Percentiles rank a stretch among this genome's conserved stretches.
phyloP scores from a whole-genome alignment of 2,113 vertebrate genomes.

The Pelodiscus sinensis region DNA sequence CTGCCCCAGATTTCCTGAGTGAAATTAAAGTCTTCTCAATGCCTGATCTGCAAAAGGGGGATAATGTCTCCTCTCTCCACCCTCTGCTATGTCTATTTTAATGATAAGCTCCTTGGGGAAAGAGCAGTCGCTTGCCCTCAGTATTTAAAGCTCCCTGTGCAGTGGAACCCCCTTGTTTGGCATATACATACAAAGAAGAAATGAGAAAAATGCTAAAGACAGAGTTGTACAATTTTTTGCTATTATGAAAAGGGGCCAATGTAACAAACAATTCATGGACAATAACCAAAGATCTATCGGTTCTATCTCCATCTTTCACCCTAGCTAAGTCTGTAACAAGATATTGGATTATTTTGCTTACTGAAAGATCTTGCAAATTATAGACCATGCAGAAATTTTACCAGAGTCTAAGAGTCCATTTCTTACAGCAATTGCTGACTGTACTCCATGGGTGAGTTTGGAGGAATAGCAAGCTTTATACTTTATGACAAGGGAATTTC shows the following conservation, averaged over 20 bases:
- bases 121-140: not conserved
- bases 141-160: not conserved
- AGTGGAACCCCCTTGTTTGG: not conserved
- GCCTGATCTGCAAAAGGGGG: not conserved
- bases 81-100: not conserved
- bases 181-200: not conserved
- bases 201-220: not conserved
- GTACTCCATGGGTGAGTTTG: not conserved
- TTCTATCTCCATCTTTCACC: not conserved
- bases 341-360: not conserved
- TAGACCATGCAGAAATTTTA: not conserved
- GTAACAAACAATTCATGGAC: not conserved
- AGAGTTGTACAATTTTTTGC: not conserved
- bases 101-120: rapidly evolving
- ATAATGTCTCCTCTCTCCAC: rapidly evolving
- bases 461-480: not conserved
- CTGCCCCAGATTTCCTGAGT: not conserved
- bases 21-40: not conserved
- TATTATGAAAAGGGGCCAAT: not conserved
- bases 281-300: not conserved
- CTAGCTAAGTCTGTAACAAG: not conserved
- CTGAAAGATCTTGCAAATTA: not conserved
- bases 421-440: not conserved
- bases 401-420: not conserved
- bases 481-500: not conserved